Percentiles rank a stretch among this genome's conserved stretches.
These are phyloP conservation scores for Catharus bicknelli DNA, from an alignment of 2,113 vertebrate genomes.

Conservation along the genomic window DNA sequence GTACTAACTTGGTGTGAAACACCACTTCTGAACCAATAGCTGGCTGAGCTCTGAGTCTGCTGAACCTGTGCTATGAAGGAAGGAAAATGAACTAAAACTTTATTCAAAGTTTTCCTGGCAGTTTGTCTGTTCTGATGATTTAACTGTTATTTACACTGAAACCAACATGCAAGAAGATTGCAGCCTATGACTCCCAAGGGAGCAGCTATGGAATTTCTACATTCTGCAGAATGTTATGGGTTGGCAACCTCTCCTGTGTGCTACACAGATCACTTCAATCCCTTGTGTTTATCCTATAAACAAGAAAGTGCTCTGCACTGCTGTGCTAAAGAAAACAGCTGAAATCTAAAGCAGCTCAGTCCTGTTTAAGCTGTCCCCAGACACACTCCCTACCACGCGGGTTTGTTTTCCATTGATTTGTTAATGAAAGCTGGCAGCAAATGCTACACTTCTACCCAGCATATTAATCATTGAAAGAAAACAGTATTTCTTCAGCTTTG, in stretches of 20 bases:
- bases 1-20: background rate
- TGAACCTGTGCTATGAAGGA: background rate
- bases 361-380: constrained; percentile 78
- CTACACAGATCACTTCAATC: constrained; percentile 61
- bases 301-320: constrained; percentile 72
- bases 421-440: constrained; percentile 74
- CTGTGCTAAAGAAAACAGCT: constrained; percentile 73
- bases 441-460: constrained; percentile 40
- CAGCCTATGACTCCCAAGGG: background rate
- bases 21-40: background rate
- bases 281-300: constrained; percentile 80
- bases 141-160: constrained; percentile 61
- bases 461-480: constrained; percentile 63
- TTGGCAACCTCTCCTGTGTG: constrained; percentile 61
- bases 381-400: constrained; percentile 67
- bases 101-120: constrained; percentile 41
- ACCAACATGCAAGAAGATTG: constrained; percentile 25
- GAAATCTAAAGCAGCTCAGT: constrained; percentile 71
- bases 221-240: constrained; percentile 70
- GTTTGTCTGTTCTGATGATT: constrained; percentile 19
- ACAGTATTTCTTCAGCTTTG: constrained; percentile 49
- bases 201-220: constrained; percentile 45
- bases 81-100: constrained; percentile 14
- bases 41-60: background rate
- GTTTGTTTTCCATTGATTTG: constrained; percentile 75